Evolutionary conservation across 2,113 vertebrate species (phyloP).

Genomic region (Tragelaphus scriptus): DNA sequence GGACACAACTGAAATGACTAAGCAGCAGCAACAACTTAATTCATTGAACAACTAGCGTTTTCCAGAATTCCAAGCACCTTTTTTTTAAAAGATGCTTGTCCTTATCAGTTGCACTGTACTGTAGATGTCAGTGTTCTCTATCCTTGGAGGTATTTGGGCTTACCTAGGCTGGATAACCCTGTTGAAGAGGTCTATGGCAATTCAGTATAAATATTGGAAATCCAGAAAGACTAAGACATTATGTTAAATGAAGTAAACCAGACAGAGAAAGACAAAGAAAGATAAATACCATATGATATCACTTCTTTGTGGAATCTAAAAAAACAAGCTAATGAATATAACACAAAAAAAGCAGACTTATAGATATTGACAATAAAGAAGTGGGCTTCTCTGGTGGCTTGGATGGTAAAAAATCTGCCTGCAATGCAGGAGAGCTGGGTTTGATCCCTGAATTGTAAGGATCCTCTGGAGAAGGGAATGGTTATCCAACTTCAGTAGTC

Average conservation of each 20-base stretch:
- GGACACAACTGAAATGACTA: background rate
- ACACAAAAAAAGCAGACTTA: background rate
- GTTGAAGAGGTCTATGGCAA: background rate
- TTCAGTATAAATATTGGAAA: background rate
- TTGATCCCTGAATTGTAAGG: background rate
- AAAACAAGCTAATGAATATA: background rate
- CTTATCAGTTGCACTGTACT: background rate
- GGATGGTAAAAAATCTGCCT: background rate
- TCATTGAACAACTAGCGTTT: background rate
- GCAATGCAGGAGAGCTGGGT: background rate
- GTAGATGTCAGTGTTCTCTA: background rate
- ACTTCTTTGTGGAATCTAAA: background rate
- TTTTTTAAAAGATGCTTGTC: background rate
- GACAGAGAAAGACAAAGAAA: background rate
- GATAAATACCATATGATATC: background rate
- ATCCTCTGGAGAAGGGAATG: background rate
- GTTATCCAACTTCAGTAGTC: background rate
- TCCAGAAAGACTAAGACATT: background rate
- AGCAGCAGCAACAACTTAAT: background rate
- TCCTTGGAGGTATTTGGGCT: background rate
- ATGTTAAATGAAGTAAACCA: background rate
- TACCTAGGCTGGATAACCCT: background rate
- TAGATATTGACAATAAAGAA: background rate
- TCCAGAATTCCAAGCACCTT: background rate
- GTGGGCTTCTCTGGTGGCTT: background rate